A percentile compares a stretch with the other conserved stretches of the same genome.
phyloP scores from a whole-genome alignment of 2,113 vertebrate genomes.

The Cynocephalus volans region DNA sequence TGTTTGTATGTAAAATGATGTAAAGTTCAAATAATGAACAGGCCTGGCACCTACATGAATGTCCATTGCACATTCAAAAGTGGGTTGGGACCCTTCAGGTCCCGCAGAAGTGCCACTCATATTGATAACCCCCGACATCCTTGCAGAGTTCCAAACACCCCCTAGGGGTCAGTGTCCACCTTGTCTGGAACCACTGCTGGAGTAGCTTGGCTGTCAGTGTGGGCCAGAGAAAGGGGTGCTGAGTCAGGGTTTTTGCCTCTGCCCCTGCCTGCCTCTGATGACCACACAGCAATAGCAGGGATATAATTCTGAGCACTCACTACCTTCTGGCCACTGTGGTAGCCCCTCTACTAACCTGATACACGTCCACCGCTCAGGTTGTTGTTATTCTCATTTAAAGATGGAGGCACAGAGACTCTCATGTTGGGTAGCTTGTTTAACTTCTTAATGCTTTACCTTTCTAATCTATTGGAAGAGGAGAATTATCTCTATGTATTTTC shows the following conservation, averaged over 20 bases:
- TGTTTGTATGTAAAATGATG: background rate
- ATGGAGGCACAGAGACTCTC: background rate
- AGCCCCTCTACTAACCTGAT: no score
- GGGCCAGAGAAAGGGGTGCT: no score
- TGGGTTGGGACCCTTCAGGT: background rate
- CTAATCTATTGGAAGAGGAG: background rate
- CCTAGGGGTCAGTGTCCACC: fast-evolving
- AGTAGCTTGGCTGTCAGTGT: background rate
- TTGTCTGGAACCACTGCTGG: background rate
- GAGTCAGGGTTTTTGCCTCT: background rate
- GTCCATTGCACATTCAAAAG: background rate
- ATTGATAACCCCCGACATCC: fast-evolving
- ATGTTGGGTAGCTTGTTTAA: background rate
- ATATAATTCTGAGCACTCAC: background rate
- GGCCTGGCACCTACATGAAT: background rate
- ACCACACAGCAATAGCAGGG: background rate
- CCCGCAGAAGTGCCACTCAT: background rate
- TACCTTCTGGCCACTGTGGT: fast-evolving
- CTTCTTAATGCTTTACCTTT: background rate
- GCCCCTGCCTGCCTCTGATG: background rate
- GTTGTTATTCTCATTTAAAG: background rate
- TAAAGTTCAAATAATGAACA: background rate
- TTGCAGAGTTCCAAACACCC: background rate
- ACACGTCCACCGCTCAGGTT: no score
- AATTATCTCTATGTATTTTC: background rate